A percentile compares a stretch with the other conserved stretches of the same genome.
Conservation (phyloP, 2,888 invertebrate species). For the Lacanobia wlatinum region DNA sequence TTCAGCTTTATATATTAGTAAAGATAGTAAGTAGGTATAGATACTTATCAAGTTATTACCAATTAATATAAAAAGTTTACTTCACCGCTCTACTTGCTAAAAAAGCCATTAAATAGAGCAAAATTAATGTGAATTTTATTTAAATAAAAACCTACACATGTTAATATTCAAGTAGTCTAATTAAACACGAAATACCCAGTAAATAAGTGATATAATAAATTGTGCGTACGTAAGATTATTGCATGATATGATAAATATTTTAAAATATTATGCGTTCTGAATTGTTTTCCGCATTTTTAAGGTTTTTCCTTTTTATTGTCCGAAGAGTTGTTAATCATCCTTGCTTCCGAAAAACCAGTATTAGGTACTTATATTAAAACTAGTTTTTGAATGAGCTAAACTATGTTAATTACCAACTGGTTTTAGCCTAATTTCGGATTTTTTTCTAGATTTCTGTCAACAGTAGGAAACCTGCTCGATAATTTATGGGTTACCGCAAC, state of each 20-base stretch:
- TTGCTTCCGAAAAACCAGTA: not conserved
- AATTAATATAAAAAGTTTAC: no score
- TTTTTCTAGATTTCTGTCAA: not conserved
- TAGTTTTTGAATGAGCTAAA: conserved; percentile 1
- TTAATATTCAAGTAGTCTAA: not conserved
- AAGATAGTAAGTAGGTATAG: no score
- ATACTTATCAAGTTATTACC: no score
- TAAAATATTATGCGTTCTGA: not conserved
- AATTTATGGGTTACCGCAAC: not conserved
- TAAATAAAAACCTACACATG: not conserved
- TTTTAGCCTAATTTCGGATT: not conserved
- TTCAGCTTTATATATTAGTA: no score
- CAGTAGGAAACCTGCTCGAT: not conserved
- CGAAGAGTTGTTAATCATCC: not conserved
- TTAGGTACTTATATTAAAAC: not conserved
- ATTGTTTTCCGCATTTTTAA: conserved; percentile 3
- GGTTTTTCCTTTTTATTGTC: not conserved
- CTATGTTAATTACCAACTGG: not conserved
- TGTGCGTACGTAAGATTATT: conserved; percentile 4
- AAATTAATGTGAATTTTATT: no score
- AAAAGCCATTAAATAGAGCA: no score
- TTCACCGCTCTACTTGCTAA: no score
- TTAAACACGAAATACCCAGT: conserved; percentile 3
- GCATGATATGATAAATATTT: conserved; percentile 14
- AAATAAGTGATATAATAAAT: conserved; percentile 1